Conservation (phyloP, 2,888 invertebrate species). For the Byasa hedistus region DNA sequence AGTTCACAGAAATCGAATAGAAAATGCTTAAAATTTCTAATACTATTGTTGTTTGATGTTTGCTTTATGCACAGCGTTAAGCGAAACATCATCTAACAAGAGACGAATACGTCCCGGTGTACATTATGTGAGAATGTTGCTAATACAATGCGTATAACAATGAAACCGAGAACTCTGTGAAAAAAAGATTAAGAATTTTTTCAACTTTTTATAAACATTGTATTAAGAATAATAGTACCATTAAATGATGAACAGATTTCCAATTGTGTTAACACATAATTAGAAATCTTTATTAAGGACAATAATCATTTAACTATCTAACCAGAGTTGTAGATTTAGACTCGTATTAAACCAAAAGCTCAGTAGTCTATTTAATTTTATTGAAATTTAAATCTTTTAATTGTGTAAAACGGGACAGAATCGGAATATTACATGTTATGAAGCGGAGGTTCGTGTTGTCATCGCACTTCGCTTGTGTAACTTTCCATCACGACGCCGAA, state of each 20-base stretch:
- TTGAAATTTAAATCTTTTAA: conserved; percentile 5
- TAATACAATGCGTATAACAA: conserved; percentile 16
- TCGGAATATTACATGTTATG: conserved; percentile 5
- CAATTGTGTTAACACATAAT: no score
- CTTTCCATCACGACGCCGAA: conserved; percentile 21
- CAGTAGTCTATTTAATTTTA: no score
- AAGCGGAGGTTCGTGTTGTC: conserved; percentile 7
- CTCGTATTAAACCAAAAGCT: no score
- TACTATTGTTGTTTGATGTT: conserved; percentile 2
- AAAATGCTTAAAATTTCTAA: conserved; percentile 12
- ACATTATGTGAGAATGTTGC: conserved; percentile 20
- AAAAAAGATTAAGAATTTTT: neutral
- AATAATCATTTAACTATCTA: no score
- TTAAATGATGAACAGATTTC: no score
- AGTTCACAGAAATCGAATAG: conserved; percentile 5
- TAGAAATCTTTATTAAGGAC: no score
- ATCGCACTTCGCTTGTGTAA: conserved; percentile 12
- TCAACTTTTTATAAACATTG: neutral
- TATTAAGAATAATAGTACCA: neutral
- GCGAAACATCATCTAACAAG: conserved; percentile 6
- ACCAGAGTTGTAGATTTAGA: no score
- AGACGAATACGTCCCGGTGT: conserved; percentile 1
- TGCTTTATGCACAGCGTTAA: neutral
- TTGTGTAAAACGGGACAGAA: conserved; percentile 2
- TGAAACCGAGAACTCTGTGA: neutral